Percentiles rank a stretch among this genome's conserved stretches.
phyloP scores from a whole-genome alignment of 2,113 vertebrate genomes.

The Pimephales promelas region DNA sequence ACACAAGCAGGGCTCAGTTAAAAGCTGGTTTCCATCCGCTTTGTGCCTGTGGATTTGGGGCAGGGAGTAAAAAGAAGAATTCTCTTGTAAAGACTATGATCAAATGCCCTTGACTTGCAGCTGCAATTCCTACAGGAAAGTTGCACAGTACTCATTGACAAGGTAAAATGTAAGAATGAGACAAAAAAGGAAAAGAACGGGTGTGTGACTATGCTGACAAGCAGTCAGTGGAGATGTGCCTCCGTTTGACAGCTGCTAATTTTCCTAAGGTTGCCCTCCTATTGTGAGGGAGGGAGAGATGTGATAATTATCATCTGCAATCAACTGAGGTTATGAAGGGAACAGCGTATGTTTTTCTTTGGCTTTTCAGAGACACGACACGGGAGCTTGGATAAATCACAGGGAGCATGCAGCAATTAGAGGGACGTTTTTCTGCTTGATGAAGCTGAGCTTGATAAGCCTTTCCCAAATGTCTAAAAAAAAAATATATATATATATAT shows the following conservation, averaged over 20 bases:
- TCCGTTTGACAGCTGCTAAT: slow-evolving; percentile 53
- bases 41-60: slow-evolving; percentile 39
- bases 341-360: slow-evolving; percentile 34
- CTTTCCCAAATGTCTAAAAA: slow-evolving; percentile 21
- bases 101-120: slow-evolving; percentile 38
- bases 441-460: slow-evolving; percentile 48
- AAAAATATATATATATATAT: too few relatives aligned
- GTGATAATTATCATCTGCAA: slow-evolving; percentile 59
- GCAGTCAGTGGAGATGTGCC: slow-evolving; percentile 37
- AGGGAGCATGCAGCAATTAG: slow-evolving; percentile 52
- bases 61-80: slow-evolving; percentile 35
- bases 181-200: not conserved
- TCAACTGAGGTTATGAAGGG: slow-evolving; percentile 56
- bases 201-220: slow-evolving; percentile 10
- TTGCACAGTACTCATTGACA: slow-evolving; percentile 7
- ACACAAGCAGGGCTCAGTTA: slow-evolving; percentile 14
- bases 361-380: slow-evolving; percentile 44
- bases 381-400: slow-evolving; percentile 45
- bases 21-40: slow-evolving; percentile 36
- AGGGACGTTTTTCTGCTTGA: slow-evolving; percentile 54
- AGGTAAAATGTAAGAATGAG: slow-evolving; percentile 3
- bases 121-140: slow-evolving; percentile 30
- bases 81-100: slow-evolving; percentile 37
- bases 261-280: slow-evolving; percentile 51
- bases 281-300: slow-evolving; percentile 44